Base-by-base conservation (phyloP, 2,113 vertebrate species). In the Pseudolaguvia tuberculata region DNA sequence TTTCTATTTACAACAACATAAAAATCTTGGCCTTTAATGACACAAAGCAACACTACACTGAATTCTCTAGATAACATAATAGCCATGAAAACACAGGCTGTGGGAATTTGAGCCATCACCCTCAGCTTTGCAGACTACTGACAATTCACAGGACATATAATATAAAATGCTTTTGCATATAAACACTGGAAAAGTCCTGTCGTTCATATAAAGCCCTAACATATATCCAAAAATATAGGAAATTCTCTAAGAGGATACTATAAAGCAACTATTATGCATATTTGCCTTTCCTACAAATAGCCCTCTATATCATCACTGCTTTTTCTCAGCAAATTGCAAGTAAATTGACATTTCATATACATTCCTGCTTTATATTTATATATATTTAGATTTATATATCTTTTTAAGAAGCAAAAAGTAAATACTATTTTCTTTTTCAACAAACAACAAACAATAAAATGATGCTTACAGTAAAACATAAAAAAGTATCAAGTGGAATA, bases 331-430 rank as follows among this genome's bases (percentile, higher is more conserved):
- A 94, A 94, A 83, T 94, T 93, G 93, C 92, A 94, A 93, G 71
- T 95, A 93, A 90, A 95, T 92, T 94, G 92, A 93, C 92, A 94
- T 93, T 94, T 94, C 94, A 96, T 93, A 94, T 93, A 95, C 92
- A 94, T 94, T 95, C 92, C 93, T 95, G 93, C 91, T 93, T 95
- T 93, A 94, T 94, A 94, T 90, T 92, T 70, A 80, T 66, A 81
- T 84, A 70, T 77, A 77, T 82, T 76, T 81, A 71, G 79, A 66
- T 84, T 59, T 76, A 84, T 48, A 18, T 50, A 50, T 50, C 4
- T 50, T 77, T 92, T 93, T 91, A 93, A 93, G 91, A 95, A 93
- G 93, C 92, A 91, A 93, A 91, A 90, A 91, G 93, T 94, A 95
- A 92, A 94, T 94, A 94, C 93, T 94, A 93, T 94, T 93, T 95